These are phyloP conservation scores for Epistrophella euchroma DNA, from an alignment of 2,888 invertebrate genomes.

Conservation along the genomic window DNA sequence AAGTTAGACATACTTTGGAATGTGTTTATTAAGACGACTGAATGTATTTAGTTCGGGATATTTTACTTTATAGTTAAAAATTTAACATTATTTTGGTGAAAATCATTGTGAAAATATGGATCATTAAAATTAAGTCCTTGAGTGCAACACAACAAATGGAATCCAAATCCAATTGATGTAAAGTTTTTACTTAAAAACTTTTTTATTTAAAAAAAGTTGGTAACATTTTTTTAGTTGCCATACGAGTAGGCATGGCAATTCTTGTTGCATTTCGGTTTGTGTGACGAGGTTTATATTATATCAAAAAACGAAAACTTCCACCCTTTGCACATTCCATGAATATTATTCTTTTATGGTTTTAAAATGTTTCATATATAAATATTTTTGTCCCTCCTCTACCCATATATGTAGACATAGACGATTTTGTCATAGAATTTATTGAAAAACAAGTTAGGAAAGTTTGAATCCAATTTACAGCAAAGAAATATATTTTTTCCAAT, in stretches of 20 bases:
- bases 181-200: too few relatives aligned
- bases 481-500: background rate
- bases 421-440: slow-evolving; percentile 3
- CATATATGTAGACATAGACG: too few relatives aligned
- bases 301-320: slow-evolving; percentile 49
- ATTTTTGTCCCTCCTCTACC: background rate
- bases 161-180: too few relatives aligned
- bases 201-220: background rate
- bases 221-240: background rate
- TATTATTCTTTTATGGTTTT: slow-evolving; percentile 17
- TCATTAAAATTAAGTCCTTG: too few relatives aligned
- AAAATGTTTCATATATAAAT: slow-evolving; percentile 14
- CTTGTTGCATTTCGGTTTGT: background rate
- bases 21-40: too few relatives aligned
- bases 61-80: too few relatives aligned
- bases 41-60: too few relatives aligned
- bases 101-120: too few relatives aligned
- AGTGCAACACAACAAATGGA: too few relatives aligned
- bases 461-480: slow-evolving; percentile 3
- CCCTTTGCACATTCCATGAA: slow-evolving; percentile 34
- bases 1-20: too few relatives aligned
- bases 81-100: too few relatives aligned
- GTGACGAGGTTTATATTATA: slow-evolving; percentile 34
- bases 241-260: background rate
- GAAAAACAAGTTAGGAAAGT: background rate